phyloP scores from a whole-genome alignment of 2,113 vertebrate species.

The Stomatorhinus ivindoensis region DNA sequence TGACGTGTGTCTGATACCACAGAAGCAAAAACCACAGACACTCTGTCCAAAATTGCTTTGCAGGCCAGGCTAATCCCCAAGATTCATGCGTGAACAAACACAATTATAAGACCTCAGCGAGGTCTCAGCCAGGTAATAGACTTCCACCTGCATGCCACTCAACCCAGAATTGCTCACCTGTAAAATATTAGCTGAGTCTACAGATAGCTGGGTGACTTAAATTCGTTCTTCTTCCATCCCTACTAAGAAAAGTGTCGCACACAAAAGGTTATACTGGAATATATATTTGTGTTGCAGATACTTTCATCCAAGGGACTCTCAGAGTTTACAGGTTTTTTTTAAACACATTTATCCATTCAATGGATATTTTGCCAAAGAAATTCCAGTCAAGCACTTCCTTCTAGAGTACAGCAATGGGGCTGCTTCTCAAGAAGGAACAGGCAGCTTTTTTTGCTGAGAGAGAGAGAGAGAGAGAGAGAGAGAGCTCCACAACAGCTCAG shows the following conservation, averaged over 20 bases:
- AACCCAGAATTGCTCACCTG: not conserved
- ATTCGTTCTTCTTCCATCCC: not conserved
- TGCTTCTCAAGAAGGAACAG: not conserved
- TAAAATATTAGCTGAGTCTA: not conserved
- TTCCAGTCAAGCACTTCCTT: not conserved
- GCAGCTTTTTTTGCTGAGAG: not conserved
- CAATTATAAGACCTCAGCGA: not conserved
- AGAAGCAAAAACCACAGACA: not conserved
- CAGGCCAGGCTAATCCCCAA: not conserved
- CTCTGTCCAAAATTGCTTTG: not conserved
- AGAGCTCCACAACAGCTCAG: not conserved
- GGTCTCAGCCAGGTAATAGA: not conserved
- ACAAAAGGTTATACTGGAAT: not conserved
- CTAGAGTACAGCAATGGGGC: not conserved
- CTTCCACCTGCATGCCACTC: not conserved
- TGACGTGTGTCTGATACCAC: not conserved
- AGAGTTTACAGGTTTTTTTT: not conserved
- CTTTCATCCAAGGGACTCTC: not conserved
- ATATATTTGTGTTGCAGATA: not conserved
- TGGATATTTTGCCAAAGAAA: not conserved
- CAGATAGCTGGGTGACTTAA: not conserved
- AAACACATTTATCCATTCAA: not conserved
- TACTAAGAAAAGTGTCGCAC: not conserved
- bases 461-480: not conserved
- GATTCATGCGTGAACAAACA: conserved; percentile 5